Percentiles rank a stretch among this genome's conserved stretches.
phyloP scores from a whole-genome alignment of 2,888 invertebrate species.

The Chalcosyrphus nemorum region DNA sequence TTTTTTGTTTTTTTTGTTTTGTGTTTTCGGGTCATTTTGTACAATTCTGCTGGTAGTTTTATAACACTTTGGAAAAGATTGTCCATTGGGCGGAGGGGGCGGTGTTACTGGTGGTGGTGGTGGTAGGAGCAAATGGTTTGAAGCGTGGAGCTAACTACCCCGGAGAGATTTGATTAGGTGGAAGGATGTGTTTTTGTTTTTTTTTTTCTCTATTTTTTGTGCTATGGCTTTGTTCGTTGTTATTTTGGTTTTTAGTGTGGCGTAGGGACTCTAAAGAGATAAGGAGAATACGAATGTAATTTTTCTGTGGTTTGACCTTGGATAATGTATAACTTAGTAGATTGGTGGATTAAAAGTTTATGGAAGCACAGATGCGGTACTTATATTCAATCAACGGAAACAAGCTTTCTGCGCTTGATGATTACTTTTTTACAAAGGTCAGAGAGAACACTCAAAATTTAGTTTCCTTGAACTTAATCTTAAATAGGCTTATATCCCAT shows the following conservation, averaged over 20 bases:
- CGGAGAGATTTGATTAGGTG: constrained; percentile 70
- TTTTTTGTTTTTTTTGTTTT: constrained; percentile 20
- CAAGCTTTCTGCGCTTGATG: not conserved
- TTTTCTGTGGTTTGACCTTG: constrained; percentile 44
- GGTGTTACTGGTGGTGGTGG: no score
- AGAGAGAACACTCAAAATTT: no score
- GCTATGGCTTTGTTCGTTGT: constrained; percentile 37
- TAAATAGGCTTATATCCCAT: no score
- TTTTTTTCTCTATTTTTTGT: not conserved
- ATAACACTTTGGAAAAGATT: constrained; percentile 70
- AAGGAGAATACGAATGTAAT: not conserved
- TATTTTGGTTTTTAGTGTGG: constrained; percentile 54
- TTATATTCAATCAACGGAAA: not conserved
- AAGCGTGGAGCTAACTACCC: constrained; percentile 70
- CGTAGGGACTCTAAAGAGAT: constrained; percentile 38
- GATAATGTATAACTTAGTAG: constrained; percentile 3
- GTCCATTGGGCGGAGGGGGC: not conserved
- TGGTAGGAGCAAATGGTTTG: constrained; percentile 28
- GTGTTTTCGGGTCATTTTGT: constrained; percentile 70
- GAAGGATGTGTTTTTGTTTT: constrained; percentile 44
- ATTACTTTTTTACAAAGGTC: no score
- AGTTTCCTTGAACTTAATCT: no score
- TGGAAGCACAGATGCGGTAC: not conserved
- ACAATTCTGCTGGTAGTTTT: constrained; percentile 68
- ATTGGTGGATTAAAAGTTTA: not conserved